phyloP scores from a whole-genome alignment of 2,888 invertebrate genomes.

The Parnassius apollo region DNA sequence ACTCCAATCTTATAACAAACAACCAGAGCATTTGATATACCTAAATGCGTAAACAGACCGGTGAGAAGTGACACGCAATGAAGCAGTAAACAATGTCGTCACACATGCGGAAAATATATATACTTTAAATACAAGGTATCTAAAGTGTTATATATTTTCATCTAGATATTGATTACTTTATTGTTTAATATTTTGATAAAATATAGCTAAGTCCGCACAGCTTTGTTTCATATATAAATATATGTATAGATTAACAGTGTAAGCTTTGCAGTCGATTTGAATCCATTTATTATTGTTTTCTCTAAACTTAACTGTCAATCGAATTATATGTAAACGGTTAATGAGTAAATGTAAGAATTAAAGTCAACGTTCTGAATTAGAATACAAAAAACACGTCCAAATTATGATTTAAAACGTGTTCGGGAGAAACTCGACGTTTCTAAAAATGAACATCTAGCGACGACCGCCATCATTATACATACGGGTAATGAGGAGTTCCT shows the following conservation, averaged over 20 bases:
- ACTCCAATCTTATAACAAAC: slow-evolving; percentile 7
- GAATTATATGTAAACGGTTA: slow-evolving; percentile 14
- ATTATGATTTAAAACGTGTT: slow-evolving; percentile 82
- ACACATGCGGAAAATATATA: neutral
- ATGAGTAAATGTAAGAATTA: slow-evolving; percentile 41
- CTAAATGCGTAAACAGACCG: slow-evolving; percentile 18
- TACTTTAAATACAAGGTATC: neutral
- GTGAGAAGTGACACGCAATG: slow-evolving; percentile 19
- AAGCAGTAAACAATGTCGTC: slow-evolving; percentile 20
- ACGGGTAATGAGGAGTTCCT: slow-evolving; percentile 69
- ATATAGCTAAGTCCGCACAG: too few species aligned
- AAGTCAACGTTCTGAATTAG: slow-evolving; percentile 74
- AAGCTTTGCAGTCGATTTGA: too few species aligned
- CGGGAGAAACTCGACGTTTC: slow-evolving; percentile 79
- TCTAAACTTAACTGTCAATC: neutral
- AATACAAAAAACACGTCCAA: slow-evolving; percentile 67
- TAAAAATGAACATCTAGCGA: slow-evolving; percentile 76
- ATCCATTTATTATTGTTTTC: neutral
- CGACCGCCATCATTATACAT: slow-evolving; percentile 67
- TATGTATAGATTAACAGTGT: too few species aligned
- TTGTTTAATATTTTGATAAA: too few species aligned
- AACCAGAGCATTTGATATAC: slow-evolving; percentile 2
- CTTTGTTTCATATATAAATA: too few species aligned
- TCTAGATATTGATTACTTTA: too few species aligned
- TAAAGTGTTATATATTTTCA: too few species aligned